Evolutionary conservation across 2,888 invertebrate genomes (phyloP), one percentile per base, ranked within the genome.

Genomic region (Dendrolimus pini): DNA sequence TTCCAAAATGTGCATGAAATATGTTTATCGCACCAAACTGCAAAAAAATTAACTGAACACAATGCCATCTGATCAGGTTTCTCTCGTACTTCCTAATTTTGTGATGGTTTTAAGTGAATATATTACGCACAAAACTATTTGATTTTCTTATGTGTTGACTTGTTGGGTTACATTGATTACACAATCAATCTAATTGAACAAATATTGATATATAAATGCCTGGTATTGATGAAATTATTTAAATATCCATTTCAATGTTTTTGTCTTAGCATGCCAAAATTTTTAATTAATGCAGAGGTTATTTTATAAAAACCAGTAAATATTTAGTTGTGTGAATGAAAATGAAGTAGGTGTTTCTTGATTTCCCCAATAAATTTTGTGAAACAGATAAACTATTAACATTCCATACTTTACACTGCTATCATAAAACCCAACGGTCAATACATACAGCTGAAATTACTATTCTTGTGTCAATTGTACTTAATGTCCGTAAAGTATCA

Each of bases 381-480:
- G 30, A 30, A 30, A 30, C 6, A 30, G 30, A 30, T 30, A 30
- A 30, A 30, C 6, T 30, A 47, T 47, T 47, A 47, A 47, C 47
- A 47, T 47, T 47, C 47, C 47, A 47, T 47, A 6, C 47, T 47
- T 47, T 47, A 9, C 47, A 47, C 47, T 47, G 47, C 47, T 47
- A 1, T 47, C 47, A 47, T 47, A 2, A 30, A 10, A 47, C 47
- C 47, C 9, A 1, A 47, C 47, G 12, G 12, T 10, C 47, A 47
- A 47, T 47, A 12, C 12, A 47, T 47, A 53, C 30, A 53, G 9
- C 12, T 14, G 54, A 53, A 47, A 47, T 47, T 47, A 10, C 47
- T 47, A 53, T 41, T 41, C 53, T 41, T 30, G 41, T 56, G 59
- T 60, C 56, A 56, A 57, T 58, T 54, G 56, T 56, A 56, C 56